Percentiles rank a stretch among this genome's conserved stretches.
These are phyloP conservation scores for Ceratitis capitata DNA, from an alignment of 1,140 invertebrate species.

Conservation along the genomic window DNA sequence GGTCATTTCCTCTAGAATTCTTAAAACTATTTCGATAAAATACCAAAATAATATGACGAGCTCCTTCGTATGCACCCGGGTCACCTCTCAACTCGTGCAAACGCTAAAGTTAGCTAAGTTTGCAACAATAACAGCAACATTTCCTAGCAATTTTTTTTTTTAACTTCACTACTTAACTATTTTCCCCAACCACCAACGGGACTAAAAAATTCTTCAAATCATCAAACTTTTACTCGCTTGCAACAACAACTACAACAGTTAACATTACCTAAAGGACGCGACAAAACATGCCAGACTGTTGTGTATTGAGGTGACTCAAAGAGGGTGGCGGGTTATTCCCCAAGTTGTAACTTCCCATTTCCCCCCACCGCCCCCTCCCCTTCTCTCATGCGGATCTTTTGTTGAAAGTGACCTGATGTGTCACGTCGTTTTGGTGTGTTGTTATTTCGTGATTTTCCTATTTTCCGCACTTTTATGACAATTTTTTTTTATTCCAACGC, in stretches of 20 bases:
- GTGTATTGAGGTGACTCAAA: not conserved
- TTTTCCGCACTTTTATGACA: not conserved
- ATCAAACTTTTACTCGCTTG: not conserved
- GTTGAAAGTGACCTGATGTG: constrained; percentile 29
- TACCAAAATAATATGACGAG: not conserved
- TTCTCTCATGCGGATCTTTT: not conserved
- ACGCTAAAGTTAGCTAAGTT: constrained; percentile 6
- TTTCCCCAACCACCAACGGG: not conserved
- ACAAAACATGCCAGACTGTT: not conserved
- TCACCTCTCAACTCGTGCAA: not conserved
- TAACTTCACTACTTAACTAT: not conserved
- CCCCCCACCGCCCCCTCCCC: too few relatives aligned
- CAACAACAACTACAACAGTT: not conserved
- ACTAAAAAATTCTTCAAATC: constrained; percentile 15
- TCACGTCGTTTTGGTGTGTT: constrained; percentile 17
- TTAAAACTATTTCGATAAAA: not conserved
- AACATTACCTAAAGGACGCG: not conserved
- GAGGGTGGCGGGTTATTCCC: not conserved
- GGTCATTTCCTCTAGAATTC: not conserved
- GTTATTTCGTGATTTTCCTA: not conserved
- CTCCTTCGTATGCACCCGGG: not conserved
- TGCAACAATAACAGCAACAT: not conserved
- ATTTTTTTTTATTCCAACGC: too few relatives aligned
- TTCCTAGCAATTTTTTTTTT: not conserved
- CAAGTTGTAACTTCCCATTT: not conserved